These are phyloP conservation scores for Clivina fossor DNA, from an alignment of 2,888 invertebrate species.

Conservation along the genomic window DNA sequence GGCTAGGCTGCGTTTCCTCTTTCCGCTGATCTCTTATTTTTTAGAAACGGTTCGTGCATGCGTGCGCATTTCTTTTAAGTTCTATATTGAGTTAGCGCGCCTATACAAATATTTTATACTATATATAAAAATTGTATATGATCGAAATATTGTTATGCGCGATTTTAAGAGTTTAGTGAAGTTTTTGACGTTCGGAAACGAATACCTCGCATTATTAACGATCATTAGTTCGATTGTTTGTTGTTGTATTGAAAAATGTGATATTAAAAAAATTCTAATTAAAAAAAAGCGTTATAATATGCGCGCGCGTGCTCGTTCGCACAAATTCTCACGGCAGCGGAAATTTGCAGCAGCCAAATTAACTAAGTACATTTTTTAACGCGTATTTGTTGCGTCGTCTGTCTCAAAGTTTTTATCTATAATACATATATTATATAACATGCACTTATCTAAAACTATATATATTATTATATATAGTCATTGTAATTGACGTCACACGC, in stretches of 20 bases:
- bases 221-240: conserved; percentile 33
- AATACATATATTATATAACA: no score
- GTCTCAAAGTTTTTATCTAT: no score
- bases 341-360: no score
- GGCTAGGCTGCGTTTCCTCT: conserved; percentile 2
- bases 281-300: conserved; percentile 26
- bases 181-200: conserved; percentile 33
- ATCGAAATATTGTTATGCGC: neutral
- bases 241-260: conserved; percentile 33
- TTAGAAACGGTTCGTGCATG: neutral
- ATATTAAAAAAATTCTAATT: conserved; percentile 34
- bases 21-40: conserved; percentile 14
- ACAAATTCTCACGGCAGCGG: no score
- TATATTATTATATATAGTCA: no score
- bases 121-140: no score
- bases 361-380: no score
- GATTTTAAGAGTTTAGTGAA: conserved; percentile 32
- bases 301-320: conserved; percentile 8
- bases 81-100: neutral
- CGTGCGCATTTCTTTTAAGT: neutral
- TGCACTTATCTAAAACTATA: no score
- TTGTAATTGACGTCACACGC: no score
- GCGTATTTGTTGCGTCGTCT: no score
- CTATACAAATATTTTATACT: no score
- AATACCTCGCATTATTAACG: conserved; percentile 34